These are phyloP conservation scores for Drosophila longiperda DNA, from an alignment of 2,888 invertebrate genomes.

Conservation along the genomic window DNA sequence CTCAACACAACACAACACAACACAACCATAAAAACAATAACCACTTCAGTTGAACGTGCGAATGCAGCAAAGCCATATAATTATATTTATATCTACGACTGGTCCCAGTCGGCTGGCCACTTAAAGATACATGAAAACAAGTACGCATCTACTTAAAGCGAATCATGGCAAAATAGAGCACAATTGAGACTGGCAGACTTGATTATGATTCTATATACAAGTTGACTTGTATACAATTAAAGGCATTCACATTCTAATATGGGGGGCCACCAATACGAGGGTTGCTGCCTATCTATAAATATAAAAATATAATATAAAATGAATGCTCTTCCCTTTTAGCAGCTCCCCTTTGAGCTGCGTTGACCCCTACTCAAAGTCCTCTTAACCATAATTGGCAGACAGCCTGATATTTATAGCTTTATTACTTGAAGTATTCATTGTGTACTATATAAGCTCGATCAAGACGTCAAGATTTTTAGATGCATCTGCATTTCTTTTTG, in stretches of 20 bases:
- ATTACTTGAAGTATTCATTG: not conserved
- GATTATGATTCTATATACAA: slow-evolving; percentile 50
- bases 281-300: slow-evolving; percentile 13
- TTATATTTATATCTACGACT: slow-evolving; percentile 30
- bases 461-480: not conserved
- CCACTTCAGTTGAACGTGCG: slow-evolving; percentile 33
- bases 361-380: slow-evolving; percentile 61
- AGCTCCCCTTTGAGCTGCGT: slow-evolving; percentile 47
- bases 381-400: slow-evolving; percentile 54
- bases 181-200: slow-evolving; percentile 12
- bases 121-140: slow-evolving; percentile 51
- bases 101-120: slow-evolving; percentile 26
- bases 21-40: slow-evolving; percentile 12
- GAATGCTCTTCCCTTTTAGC: slow-evolving; percentile 5
- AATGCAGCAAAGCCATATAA: slow-evolving; percentile 42
- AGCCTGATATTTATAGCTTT: not conserved
- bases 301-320: slow-evolving; percentile 31
- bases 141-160: not conserved
- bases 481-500: not conserved
- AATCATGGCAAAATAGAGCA: slow-evolving; percentile 7
- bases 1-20: slow-evolving; percentile 11
- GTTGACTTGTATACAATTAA: not conserved
- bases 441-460: not conserved
- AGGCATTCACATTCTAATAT: slow-evolving; percentile 25
- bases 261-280: slow-evolving; percentile 23